Evolutionary conservation across 2,888 invertebrate genomes (phyloP).

Genomic region (Drosophila flavopinicola): DNA sequence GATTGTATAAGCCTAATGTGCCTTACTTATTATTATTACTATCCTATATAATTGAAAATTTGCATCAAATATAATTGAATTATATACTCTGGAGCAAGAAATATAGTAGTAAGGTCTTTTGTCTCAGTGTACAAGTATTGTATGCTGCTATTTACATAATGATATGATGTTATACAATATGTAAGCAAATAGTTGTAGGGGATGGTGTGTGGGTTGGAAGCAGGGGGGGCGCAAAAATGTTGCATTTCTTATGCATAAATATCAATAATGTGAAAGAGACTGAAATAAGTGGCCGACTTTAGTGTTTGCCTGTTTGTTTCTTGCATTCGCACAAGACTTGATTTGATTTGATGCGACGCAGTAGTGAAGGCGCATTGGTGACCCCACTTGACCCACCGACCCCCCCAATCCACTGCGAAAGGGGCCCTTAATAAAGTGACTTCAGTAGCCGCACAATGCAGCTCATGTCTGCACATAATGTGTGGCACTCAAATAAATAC

Average conservation of each 20-base stretch:
- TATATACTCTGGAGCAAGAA: too few species aligned
- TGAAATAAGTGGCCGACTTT: constrained; percentile 22
- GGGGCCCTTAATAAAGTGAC: constrained; percentile 40
- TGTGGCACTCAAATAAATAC: constrained; percentile 21
- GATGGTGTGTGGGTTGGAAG: neutral
- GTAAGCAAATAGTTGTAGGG: neutral
- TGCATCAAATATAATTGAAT: too few species aligned
- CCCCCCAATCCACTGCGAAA: too few species aligned
- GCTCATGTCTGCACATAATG: constrained; percentile 62
- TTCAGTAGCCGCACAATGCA: constrained; percentile 40
- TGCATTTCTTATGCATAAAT: constrained; percentile 48
- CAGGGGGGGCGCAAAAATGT: neutral
- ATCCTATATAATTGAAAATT: too few species aligned
- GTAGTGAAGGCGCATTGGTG: too few species aligned
- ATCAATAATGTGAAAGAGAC: constrained; percentile 25
- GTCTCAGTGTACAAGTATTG: constrained; percentile 3
- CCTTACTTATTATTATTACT: too few species aligned
- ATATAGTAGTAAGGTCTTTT: neutral
- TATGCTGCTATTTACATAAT: constrained; percentile 18
- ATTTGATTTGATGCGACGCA: constrained; percentile 35
- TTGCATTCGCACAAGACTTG: constrained; percentile 18
- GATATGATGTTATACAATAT: constrained; percentile 14
- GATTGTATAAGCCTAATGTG: too few species aligned
- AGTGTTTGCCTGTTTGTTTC: constrained; percentile 17
- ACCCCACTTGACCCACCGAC: too few species aligned